A percentile compares a stretch with the other conserved stretches of the same genome.
These are phyloP conservation scores for Pterophyllum scalare DNA, from an alignment of 2,113 vertebrate genomes.

Conservation along the genomic window DNA sequence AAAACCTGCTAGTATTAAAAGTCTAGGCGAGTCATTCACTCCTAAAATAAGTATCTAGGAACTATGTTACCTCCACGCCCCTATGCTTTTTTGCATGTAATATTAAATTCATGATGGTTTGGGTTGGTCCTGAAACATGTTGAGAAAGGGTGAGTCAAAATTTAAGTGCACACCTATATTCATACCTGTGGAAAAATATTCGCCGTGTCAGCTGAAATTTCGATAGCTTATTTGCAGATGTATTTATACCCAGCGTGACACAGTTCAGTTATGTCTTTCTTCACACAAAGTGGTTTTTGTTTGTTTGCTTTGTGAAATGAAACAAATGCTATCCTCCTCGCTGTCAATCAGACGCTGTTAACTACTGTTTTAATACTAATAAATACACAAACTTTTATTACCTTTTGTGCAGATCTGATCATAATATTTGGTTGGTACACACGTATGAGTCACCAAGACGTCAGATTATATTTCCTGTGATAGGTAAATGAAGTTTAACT, in stretches of 20 bases:
- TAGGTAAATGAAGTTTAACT: not conserved
- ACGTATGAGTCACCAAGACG: not conserved
- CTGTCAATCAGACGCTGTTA: not conserved
- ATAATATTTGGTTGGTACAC: not conserved
- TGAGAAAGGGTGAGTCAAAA: not conserved
- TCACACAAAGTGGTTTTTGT: not conserved
- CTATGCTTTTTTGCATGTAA: not conserved
- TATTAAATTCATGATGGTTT: not conserved
- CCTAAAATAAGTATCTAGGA: not conserved
- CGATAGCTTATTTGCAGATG: too few relatives aligned
- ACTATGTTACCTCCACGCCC: rapidly evolving
- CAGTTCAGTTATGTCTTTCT: not conserved
- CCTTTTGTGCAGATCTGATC: not conserved
- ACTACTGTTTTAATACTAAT: not conserved
- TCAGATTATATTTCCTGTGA: not conserved
- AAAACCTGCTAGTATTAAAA: not conserved
- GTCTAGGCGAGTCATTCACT: not conserved
- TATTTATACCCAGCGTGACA: too few relatives aligned
- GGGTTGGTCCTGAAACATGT: not conserved
- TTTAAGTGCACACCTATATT: not conserved
- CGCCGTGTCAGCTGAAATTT: not conserved
- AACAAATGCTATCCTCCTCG: not conserved
- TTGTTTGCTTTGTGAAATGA: too few relatives aligned
- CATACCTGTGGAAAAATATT: not conserved
- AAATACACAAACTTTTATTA: not conserved